These are phyloP conservation scores for Micromesistius poutassou DNA, from an alignment of 2,797 vertebrate species.

Conservation along the genomic window DNA sequence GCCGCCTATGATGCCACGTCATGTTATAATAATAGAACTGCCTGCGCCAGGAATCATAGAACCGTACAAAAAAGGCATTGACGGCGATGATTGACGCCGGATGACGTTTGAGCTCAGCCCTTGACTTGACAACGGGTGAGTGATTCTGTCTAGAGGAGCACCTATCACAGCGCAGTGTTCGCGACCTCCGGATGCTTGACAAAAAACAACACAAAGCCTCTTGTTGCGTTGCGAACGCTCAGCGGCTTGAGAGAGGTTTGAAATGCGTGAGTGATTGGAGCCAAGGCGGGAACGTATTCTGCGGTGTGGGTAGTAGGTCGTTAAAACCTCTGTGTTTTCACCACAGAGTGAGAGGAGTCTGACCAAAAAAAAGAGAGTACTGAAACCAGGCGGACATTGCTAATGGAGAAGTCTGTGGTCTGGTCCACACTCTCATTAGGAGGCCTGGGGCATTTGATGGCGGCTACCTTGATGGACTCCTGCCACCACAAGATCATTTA, in stretches of 20 bases:
- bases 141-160: too few species aligned
- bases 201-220: too few species aligned
- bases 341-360: background rate
- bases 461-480: slow-evolving; percentile 25
- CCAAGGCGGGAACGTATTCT: too few species aligned
- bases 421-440: slow-evolving; percentile 8
- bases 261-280: too few species aligned
- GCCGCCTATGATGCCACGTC: background rate
- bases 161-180: too few species aligned
- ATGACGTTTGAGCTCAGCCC: too few species aligned
- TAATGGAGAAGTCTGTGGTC: slow-evolving; percentile 3
- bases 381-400: background rate
- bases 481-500: slow-evolving; percentile 29
- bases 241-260: too few species aligned
- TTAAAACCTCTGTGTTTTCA: too few species aligned
- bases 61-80: background rate
- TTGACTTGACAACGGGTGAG: too few species aligned
- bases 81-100: background rate
- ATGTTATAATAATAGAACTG: background rate
- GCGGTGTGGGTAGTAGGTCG: too few species aligned
- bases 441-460: slow-evolving; percentile 12
- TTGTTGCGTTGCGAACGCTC: too few species aligned
- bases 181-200: too few species aligned
- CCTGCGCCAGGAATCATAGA: background rate
- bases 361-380: background rate